These are phyloP conservation scores for Nerophis lumbriciformis DNA, from an alignment of 2,113 vertebrate species.

Conservation along the genomic window DNA sequence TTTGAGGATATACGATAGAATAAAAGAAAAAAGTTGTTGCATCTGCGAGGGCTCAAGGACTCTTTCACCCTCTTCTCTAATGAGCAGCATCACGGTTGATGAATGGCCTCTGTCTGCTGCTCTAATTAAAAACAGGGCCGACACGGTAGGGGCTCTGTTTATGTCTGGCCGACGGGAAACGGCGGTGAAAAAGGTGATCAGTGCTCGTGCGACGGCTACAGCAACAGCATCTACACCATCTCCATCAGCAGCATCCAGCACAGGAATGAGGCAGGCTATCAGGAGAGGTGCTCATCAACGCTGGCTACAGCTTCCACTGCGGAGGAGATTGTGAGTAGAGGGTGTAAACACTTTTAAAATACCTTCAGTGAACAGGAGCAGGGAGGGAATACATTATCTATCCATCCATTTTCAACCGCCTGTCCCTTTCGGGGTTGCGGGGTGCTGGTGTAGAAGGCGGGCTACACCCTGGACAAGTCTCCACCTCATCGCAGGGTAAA, in stretches of 20 bases:
- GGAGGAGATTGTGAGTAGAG: slow-evolving; percentile 76
- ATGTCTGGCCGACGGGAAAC: slow-evolving; percentile 88
- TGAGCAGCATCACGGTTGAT: slow-evolving; percentile 38
- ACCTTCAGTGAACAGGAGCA: neutral
- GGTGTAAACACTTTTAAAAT: neutral
- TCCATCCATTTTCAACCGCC: too few relatives aligned
- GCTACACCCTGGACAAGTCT: too few relatives aligned
- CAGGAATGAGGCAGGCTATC: slow-evolving; percentile 79
- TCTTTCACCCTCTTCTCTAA: slow-evolving; percentile 12
- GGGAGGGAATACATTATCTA: neutral
- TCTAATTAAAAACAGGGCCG: slow-evolving; percentile 70
- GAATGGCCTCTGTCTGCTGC: slow-evolving; percentile 20
- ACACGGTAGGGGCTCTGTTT: slow-evolving; percentile 86
- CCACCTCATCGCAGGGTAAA: too few relatives aligned
- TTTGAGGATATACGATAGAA: neutral
- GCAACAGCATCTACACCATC: slow-evolving; percentile 92
- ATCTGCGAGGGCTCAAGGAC: slow-evolving; percentile 12
- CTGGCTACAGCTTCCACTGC: slow-evolving; percentile 84
- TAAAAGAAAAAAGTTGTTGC: neutral
- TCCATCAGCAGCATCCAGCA: slow-evolving; percentile 79
- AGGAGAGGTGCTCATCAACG: slow-evolving; percentile 87
- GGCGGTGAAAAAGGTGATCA: slow-evolving; percentile 84
- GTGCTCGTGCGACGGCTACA: slow-evolving; percentile 92
- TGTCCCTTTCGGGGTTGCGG: too few relatives aligned
- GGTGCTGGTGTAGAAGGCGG: too few relatives aligned